Evolutionary conservation across 2,113 vertebrate genomes (phyloP), one percentile per base, ranked within the genome.

Genomic region (Trochalopteron elliotii): DNA sequence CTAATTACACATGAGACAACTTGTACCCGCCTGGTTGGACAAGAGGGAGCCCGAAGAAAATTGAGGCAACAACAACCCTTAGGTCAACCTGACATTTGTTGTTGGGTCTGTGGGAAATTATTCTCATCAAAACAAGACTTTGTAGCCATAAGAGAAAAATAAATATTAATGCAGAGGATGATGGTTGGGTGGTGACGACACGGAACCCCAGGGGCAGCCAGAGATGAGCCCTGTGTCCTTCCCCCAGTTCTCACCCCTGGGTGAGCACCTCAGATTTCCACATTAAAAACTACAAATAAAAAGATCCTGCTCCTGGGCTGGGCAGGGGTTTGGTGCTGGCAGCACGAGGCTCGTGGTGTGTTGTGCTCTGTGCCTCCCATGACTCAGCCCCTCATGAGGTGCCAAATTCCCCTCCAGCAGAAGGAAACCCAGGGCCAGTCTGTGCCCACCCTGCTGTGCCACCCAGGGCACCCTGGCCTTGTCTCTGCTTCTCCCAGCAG

Each of bases 31-130:
- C 70, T 69, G 19, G 6, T 27, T 45, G 79, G 79, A 47, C 90
- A 17, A 61, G 64, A 94, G 61, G 74, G 59, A 95, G 60, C 92
- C 78, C 2, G 3, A 33, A 49, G 67, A 64, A 93, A 55, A 57
- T 1, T 5, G 49, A 82, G 87, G 85, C 68, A 85, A 64, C 70
- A 95, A 86, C 75, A 88, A 10, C 28, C 67, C 79, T 83, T 18
- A 61, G 96, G 96, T 96, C 94, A 95, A 72, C 76, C 79, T 95
- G 96, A 95, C 96, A 94, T 95, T 96, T 85, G 61, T 40, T 85
- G 71, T 91, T 74, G 75, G 21, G 44, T 21, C 75, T 91, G 37
- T 83, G 85, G 87, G 92, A 85, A 94, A 93, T 85, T 21, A 60
- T 21, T 28, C 84, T 76, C 82, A 60, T 52, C 28, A 91, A 89